phyloP scores from a whole-genome alignment of 2,888 invertebrate genomes.

The Leucophenga maculata region DNA sequence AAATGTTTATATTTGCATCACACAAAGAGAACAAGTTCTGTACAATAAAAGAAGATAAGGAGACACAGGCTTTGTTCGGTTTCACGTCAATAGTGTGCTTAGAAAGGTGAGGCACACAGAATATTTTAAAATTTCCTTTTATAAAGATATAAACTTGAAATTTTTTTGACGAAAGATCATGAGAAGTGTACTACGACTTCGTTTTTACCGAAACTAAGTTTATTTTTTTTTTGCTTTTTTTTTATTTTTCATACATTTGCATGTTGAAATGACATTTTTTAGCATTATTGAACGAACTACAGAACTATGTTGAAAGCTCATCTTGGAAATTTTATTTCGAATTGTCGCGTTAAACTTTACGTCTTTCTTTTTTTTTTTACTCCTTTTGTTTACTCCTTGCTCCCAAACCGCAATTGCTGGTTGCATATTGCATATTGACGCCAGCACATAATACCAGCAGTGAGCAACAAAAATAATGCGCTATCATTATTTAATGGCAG shows the following conservation, averaged over 20 bases:
- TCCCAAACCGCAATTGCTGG: no score
- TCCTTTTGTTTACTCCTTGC: no score
- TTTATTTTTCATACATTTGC: conserved; percentile 29
- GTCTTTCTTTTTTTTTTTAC: not conserved
- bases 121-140: no score
- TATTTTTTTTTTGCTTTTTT: not conserved
- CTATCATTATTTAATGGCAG: conserved; percentile 57
- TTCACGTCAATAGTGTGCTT: no score
- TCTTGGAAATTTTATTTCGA: conserved; percentile 4
- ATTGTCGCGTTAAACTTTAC: not conserved
- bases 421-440: not conserved
- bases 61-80: no score
- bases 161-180: no score
- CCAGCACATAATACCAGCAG: conserved; percentile 5
- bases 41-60: no score
- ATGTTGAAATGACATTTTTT: conserved; percentile 29
- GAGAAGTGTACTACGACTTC: not conserved
- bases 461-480: conserved; percentile 35
- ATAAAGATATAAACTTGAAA: no score
- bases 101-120: no score
- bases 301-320: not conserved
- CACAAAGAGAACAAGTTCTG: no score
- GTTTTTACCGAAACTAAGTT: not conserved
- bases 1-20: no score
- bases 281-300: conserved; percentile 7